These are phyloP conservation scores for Erebia ligea DNA, from an alignment of 2,888 invertebrate species.

Conservation along the genomic window DNA sequence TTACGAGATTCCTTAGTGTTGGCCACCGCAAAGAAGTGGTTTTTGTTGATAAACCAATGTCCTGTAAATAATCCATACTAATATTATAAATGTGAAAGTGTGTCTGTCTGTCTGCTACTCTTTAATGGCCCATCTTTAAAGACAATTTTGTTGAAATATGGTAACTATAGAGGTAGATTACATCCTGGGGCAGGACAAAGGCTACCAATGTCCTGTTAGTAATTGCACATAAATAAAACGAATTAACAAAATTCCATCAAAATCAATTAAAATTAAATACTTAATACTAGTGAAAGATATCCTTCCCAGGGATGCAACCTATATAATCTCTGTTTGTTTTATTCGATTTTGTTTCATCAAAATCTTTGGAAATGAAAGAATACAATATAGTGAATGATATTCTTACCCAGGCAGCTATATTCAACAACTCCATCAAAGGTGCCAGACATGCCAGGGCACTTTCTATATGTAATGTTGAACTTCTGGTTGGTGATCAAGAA, in stretches of 20 bases:
- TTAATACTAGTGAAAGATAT: background rate
- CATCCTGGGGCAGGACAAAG: background rate
- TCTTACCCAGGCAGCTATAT: constrained; percentile 91
- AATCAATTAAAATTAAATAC: background rate
- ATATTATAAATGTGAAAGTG: too few relatives aligned
- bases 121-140: too few relatives aligned
- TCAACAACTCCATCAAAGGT: constrained; percentile 96
- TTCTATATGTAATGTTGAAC: constrained; percentile 96
- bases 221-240: background rate
- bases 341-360: too few relatives aligned
- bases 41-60: constrained; percentile 97
- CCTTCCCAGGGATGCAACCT: too few relatives aligned
- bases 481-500: constrained; percentile 98
- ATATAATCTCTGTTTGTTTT: too few relatives aligned
- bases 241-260: too few relatives aligned
- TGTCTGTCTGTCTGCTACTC: too few relatives aligned
- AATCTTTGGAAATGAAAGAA: background rate
- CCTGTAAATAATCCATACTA: constrained; percentile 63
- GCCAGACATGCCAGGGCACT: constrained; percentile 94
- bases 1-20: constrained; percentile 97
- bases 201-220: background rate
- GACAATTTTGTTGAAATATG: too few relatives aligned
- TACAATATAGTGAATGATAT: background rate
- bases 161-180: too few relatives aligned
- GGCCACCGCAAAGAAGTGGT: constrained; percentile 98